Percentiles rank a stretch among this genome's conserved stretches.
These are phyloP conservation scores for Dexiosoma caninum DNA, from an alignment of 2,888 invertebrate species.

Conservation along the genomic window DNA sequence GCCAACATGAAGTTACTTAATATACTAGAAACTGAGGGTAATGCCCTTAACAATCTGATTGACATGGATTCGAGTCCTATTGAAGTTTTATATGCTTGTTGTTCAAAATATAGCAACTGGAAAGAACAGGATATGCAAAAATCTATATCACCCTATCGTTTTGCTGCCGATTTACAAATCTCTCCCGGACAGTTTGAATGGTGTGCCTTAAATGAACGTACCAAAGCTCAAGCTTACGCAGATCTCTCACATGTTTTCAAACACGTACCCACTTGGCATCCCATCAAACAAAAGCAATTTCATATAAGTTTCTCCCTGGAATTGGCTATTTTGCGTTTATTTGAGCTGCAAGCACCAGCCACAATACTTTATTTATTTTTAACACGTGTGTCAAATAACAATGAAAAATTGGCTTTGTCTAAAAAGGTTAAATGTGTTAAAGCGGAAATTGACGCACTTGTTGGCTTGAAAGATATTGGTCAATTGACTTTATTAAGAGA, in stretches of 20 bases:
- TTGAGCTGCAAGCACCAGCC: slow-evolving; percentile 73
- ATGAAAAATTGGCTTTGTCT: slow-evolving; percentile 72
- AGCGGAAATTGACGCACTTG: slow-evolving; percentile 75
- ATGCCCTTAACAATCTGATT: slow-evolving; percentile 64
- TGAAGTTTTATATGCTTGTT: slow-evolving; percentile 74
- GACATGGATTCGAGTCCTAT: slow-evolving; percentile 70
- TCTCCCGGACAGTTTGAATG: slow-evolving; percentile 83
- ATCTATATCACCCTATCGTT: slow-evolving; percentile 71
- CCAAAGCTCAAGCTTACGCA: slow-evolving; percentile 74
- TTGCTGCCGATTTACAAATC: slow-evolving; percentile 78
- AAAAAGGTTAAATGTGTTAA: slow-evolving; percentile 74
- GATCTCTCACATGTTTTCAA: slow-evolving; percentile 75
- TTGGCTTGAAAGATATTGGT: slow-evolving; percentile 73
- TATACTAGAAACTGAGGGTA: slow-evolving; percentile 69
- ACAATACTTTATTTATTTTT: slow-evolving; percentile 75
- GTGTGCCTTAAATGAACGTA: slow-evolving; percentile 81
- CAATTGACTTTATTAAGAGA: slow-evolving; percentile 72
- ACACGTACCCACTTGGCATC: slow-evolving; percentile 74
- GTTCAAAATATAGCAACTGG: slow-evolving; percentile 74
- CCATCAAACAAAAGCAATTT: slow-evolving; percentile 76
- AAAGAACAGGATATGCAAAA: slow-evolving; percentile 71
- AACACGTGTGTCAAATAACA: slow-evolving; percentile 73
- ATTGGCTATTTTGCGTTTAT: slow-evolving; percentile 72
- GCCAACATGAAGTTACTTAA: slow-evolving; percentile 70
- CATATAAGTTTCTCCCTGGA: slow-evolving; percentile 76